Evolutionary conservation across 1,140 invertebrate genomes (phyloP).

Genomic region (Saccostrea cuccullata): DNA sequence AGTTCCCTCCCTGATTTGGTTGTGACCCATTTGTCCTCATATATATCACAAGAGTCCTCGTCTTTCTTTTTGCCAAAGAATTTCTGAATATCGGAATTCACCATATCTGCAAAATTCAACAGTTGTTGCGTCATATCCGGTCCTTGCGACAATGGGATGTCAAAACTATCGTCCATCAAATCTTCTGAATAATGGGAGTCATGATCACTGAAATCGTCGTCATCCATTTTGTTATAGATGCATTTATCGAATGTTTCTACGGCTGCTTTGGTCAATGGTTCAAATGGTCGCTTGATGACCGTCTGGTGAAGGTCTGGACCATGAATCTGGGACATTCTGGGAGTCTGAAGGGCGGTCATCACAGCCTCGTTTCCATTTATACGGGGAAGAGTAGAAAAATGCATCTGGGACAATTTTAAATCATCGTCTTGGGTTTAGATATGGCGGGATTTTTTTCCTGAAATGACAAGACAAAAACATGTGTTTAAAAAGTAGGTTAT

Average conservation of each 20-base stretch:
- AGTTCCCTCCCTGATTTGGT: constrained; percentile 74
- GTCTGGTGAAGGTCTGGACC: constrained; percentile 40
- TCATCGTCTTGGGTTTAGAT: neutral
- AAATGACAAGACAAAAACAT: neutral
- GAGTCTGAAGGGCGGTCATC: constrained; percentile 52
- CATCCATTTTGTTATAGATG: constrained; percentile 58
- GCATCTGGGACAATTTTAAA: constrained; percentile 32
- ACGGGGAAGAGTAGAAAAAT: constrained; percentile 46
- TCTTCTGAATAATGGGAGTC: constrained; percentile 73
- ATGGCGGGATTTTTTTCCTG: neutral
- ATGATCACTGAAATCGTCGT: constrained; percentile 74
- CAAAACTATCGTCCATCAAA: constrained; percentile 58
- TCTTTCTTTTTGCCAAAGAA: constrained; percentile 75
- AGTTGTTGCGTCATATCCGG: constrained; percentile 71
- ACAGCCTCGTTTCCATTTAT: constrained; percentile 57
- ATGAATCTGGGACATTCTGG: constrained; percentile 47
- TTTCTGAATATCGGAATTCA: constrained; percentile 74
- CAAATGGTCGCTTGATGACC: constrained; percentile 54
- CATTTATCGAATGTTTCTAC: constrained; percentile 48
- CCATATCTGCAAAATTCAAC: constrained; percentile 72
- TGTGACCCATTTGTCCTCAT: constrained; percentile 73
- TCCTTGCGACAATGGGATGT: constrained; percentile 51
- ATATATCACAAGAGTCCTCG: constrained; percentile 75
- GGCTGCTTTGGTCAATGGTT: constrained; percentile 51
- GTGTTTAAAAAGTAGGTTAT: constrained; percentile 26